Evolutionary conservation across 2,113 vertebrate genomes (phyloP).

Genomic region (Columba livia): DNA sequence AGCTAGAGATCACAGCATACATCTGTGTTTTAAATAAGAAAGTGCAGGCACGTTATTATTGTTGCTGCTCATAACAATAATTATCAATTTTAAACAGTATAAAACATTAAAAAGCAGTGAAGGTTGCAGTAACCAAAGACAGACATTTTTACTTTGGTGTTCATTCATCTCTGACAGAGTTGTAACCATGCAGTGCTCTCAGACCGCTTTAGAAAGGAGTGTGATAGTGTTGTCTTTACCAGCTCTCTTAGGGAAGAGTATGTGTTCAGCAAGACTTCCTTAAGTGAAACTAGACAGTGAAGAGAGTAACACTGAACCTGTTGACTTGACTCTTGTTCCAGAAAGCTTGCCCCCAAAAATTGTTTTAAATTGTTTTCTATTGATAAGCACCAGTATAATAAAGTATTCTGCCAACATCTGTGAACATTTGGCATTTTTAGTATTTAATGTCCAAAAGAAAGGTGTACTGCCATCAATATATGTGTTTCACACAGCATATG

Average conservation of each 20-base stretch:
- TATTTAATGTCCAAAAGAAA: neutral
- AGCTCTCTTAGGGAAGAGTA: neutral
- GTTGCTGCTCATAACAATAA: neutral
- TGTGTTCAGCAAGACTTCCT: neutral
- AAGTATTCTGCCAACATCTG: neutral
- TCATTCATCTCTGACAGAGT: neutral
- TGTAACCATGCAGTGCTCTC: neutral
- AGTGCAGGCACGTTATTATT: neutral
- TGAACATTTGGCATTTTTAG: neutral
- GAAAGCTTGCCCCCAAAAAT: neutral
- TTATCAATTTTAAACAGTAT: neutral
- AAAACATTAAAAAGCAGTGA: neutral
- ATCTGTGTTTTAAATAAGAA: neutral
- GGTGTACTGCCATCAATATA: neutral
- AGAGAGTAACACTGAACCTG: neutral
- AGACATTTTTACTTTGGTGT: neutral
- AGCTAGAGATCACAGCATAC: neutral
- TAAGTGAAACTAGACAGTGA: neutral
- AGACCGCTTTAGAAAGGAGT: neutral
- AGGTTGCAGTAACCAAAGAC: neutral
- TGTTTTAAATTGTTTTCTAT: neutral
- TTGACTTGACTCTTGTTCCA: neutral
- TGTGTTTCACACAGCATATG: neutral
- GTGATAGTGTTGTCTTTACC: neutral
- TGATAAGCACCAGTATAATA: neutral